phyloP scores from a whole-genome alignment of 2,113 vertebrate species.

The Bubo bubo region DNA sequence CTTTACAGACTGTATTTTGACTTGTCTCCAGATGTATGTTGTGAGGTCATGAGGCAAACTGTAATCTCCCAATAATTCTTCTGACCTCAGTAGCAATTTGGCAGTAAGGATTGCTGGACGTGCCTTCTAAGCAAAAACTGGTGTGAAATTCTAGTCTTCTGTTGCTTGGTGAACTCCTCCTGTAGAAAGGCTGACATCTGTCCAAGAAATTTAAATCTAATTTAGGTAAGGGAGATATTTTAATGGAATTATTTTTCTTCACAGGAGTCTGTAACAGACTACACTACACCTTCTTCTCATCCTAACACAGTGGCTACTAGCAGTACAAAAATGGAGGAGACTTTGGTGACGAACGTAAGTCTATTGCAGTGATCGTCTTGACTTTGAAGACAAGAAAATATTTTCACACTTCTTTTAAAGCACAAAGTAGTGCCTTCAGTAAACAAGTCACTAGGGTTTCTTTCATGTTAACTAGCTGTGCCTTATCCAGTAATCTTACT shows the following conservation, averaged over 20 bases:
- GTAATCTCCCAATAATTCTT: neutral
- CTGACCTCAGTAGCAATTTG: neutral
- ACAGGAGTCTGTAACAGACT: slow-evolving; percentile 97
- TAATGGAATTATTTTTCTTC: slow-evolving; percentile 68
- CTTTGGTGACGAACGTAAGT: slow-evolving; percentile 94
- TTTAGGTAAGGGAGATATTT: slow-evolving; percentile 54
- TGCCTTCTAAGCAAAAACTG: neutral
- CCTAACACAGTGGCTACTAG: slow-evolving; percentile 90
- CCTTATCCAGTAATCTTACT: neutral
- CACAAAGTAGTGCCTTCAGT: slow-evolving; percentile 19
- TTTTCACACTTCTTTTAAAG: neutral
- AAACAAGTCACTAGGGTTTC: slow-evolving; percentile 1
- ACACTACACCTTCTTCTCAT: slow-evolving; percentile 93
- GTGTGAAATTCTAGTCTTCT: neutral
- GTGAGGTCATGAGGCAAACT: neutral
- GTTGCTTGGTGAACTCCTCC: neutral
- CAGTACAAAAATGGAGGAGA: slow-evolving; percentile 92
- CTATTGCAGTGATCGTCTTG: slow-evolving; percentile 54
- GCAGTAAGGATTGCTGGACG: neutral
- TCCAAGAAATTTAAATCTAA: neutral
- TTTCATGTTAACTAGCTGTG: neutral
- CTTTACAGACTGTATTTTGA: neutral
- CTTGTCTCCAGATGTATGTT: neutral
- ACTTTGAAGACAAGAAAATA: slow-evolving; percentile 62
- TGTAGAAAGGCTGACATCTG: neutral